Conservation (phyloP, 2,888 invertebrate species). For the Cremastobaeus sp. region DNA sequence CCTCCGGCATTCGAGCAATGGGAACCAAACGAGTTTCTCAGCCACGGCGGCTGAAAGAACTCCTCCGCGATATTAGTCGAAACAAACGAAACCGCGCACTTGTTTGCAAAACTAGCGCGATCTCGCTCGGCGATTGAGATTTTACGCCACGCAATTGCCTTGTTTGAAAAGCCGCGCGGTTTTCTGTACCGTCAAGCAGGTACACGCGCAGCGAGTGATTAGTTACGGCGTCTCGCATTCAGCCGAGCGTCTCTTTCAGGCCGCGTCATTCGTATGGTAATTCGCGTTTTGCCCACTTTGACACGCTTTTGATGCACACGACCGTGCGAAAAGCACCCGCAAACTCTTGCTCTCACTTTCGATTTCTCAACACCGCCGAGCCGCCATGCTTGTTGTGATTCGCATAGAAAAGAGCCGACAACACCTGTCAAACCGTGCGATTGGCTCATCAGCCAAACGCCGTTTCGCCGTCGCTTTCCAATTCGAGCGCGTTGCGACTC, state of each 20-base stretch:
- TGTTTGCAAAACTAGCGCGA: conserved; percentile 12
- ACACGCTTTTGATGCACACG: conserved; percentile 44
- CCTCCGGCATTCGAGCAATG: conserved; percentile 63
- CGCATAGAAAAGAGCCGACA: conserved; percentile 63
- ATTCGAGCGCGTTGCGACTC: too few relatives aligned
- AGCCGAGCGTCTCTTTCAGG: conserved; percentile 66
- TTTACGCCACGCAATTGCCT: conserved; percentile 9
- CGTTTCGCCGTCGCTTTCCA: conserved; percentile 63
- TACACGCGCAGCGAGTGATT: conserved; percentile 65
- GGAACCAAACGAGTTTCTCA: conserved; percentile 66
- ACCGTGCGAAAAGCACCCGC: conserved; percentile 44
- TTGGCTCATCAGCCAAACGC: too few relatives aligned
- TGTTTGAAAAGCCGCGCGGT: conserved; percentile 48
- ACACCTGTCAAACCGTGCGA: conserved; percentile 64
- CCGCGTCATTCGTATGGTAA: conserved; percentile 73
- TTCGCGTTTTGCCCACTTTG: conserved; percentile 58
- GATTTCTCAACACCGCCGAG: conserved; percentile 54
- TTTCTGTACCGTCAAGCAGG: conserved; percentile 41
- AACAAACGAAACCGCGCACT: conserved; percentile 9
- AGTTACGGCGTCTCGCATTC: conserved; percentile 69
- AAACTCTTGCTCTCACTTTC: conserved; percentile 55
- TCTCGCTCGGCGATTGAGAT: conserved; percentile 22
- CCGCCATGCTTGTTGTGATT: conserved; percentile 64
- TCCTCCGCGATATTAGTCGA: conserved; percentile 6
- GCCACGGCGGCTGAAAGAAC: conserved; percentile 8